Evolutionary conservation across 1,140 invertebrate genomes (phyloP).

Genomic region (Chionoecetes opilio): DNA sequence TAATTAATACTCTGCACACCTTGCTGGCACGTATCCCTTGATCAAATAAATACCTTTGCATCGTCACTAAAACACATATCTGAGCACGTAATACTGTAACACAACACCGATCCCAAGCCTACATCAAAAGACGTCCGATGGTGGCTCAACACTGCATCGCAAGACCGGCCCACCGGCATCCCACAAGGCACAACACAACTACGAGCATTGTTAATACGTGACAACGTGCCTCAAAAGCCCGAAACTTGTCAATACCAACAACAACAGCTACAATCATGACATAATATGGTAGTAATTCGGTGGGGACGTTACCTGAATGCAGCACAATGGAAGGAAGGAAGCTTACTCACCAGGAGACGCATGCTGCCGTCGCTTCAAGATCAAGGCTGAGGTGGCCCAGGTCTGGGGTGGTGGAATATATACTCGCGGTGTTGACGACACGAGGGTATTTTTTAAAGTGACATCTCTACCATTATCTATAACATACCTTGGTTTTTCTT

Average conservation of each 20-base stretch:
- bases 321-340: neutral
- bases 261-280: neutral
- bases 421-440: conserved; percentile 14
- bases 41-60: no score
- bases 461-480: no score
- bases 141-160: no score
- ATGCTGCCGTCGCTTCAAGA: neutral
- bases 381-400: neutral
- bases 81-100: no score
- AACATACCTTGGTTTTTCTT: neutral
- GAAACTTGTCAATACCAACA: neutral
- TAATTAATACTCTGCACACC: no score
- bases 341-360: neutral
- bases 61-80: no score
- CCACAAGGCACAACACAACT: no score
- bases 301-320: neutral
- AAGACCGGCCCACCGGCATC: no score
- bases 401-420: neutral
- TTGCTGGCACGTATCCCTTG: no score
- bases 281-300: neutral
- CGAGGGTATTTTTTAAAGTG: neutral
- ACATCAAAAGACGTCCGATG: no score
- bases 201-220: neutral
- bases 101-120: no score
- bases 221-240: neutral